Evolutionary conservation across 2,113 vertebrate genomes (phyloP).

Genomic region (Cyphomyrus plagiostoma): DNA sequence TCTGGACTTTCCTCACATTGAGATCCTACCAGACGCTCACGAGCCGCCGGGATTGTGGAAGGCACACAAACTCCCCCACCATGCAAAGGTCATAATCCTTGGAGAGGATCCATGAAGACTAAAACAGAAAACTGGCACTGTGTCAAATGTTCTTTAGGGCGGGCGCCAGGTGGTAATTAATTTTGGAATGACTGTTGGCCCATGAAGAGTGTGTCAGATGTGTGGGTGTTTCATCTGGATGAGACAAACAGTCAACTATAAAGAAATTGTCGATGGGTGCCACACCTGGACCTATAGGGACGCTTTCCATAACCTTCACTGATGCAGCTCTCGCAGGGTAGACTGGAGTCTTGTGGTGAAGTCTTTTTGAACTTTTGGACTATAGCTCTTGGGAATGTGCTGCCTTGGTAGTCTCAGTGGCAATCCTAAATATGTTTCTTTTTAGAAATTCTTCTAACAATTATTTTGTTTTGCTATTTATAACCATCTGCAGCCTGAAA

Average conservation of each 20-base stretch:
- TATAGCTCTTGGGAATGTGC: not conserved
- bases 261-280: not conserved
- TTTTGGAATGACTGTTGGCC: not conserved
- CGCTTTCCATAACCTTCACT: conserved; percentile 1
- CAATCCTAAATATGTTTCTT: not conserved
- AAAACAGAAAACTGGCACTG: not conserved
- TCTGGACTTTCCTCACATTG: not conserved
- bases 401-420: not conserved
- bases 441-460: not conserved
- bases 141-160: not conserved
- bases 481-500: not conserved
- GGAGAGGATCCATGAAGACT: not conserved
- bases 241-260: not conserved
- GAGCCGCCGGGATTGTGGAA: not conserved
- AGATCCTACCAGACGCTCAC: not conserved
- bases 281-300: not conserved
- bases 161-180: not conserved
- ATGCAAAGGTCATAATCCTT: not conserved
- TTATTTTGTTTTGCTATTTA: not conserved
- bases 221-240: not conserved
- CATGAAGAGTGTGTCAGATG: not conserved
- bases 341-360: not conserved
- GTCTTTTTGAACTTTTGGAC: not conserved
- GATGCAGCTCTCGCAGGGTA: not conserved
- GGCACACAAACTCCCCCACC: not conserved